Evolutionary conservation across 2,113 vertebrate genomes (phyloP), one percentile per base, ranked within the genome.

Genomic region (Tragelaphus strepsiceros): DNA sequence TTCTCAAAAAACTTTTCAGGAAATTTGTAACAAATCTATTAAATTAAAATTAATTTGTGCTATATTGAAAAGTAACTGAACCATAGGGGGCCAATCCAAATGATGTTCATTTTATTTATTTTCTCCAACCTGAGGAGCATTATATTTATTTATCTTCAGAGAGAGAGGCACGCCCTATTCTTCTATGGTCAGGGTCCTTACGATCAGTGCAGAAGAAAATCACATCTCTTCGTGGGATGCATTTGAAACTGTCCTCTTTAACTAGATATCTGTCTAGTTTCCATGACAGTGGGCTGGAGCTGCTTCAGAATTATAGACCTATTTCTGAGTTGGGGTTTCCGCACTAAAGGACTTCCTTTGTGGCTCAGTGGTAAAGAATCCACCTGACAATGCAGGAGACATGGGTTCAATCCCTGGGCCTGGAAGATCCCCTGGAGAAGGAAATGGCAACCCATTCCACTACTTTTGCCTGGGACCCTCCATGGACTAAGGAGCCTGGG

Each of bases 21-120:
- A 98, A 97, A 98, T 74, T 77, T 96, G 96, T 88, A 98, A 98
- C 95, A 96, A 97, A 95, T 96, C 81, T 93, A 96, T 94, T 98
- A 98, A 97, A 89, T 97, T 97, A 96, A 98, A 98, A 97, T 91
- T 87, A 97, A 96, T 94, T 74, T 17, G 54, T 93, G 61, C 96
- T 98, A 87, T 19, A 67, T 51, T 1, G 7, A 97, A 97, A 97
- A 98, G 97, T 74, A 96, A 94, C 81, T 96, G 96, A 96, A 71
- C 56, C 82, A 89, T 88, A 86, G 0, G 0, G 67, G 78, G 59
- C 54, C 49, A 8, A 82, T 95, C 82, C 84, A 92, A 96, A 58
- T 83, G 10, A 14, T 21, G 15, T 80, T 59, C 74, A 53, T 97
- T 86, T 94, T 32, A 54, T 94, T 94, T 88, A 56, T 87, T 97